Conservation (phyloP, 2,797 vertebrate species). For the Leptodactylus fallax region DNA sequence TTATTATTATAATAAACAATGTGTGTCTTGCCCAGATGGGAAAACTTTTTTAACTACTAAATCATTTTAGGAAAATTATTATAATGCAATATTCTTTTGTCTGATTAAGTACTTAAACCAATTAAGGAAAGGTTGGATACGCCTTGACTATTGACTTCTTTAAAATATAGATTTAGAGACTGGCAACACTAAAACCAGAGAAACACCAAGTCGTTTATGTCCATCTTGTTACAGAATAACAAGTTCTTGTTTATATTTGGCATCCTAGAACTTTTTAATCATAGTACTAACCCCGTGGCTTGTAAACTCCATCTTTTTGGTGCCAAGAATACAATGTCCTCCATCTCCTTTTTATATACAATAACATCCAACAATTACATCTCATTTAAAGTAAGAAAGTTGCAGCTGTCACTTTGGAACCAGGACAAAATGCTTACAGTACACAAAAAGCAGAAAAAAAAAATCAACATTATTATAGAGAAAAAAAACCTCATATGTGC, state of each 20-base stretch:
- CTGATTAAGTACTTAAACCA: no score
- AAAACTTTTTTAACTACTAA: no score
- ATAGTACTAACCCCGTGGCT: background rate
- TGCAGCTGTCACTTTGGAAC: conserved; percentile 16
- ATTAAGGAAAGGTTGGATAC: no score
- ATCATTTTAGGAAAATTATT: no score
- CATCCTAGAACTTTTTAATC: background rate
- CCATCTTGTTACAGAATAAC: background rate
- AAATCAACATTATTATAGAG: background rate
- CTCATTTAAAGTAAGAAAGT: conserved; percentile 12
- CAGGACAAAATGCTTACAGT: background rate
- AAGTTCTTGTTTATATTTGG: background rate
- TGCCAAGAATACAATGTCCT: background rate
- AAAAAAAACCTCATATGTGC: background rate
- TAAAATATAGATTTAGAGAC: no score
- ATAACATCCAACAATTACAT: conserved; percentile 22
- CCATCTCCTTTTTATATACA: background rate
- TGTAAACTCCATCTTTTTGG: background rate
- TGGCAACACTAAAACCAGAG: no score
- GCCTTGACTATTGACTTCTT: no score
- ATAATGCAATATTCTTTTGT: no score
- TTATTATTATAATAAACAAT: no score
- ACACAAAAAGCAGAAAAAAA: background rate
- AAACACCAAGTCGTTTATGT: background rate
- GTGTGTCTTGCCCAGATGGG: no score